phyloP scores from a whole-genome alignment of 2,888 invertebrate species.

The Homarus gammarus region DNA sequence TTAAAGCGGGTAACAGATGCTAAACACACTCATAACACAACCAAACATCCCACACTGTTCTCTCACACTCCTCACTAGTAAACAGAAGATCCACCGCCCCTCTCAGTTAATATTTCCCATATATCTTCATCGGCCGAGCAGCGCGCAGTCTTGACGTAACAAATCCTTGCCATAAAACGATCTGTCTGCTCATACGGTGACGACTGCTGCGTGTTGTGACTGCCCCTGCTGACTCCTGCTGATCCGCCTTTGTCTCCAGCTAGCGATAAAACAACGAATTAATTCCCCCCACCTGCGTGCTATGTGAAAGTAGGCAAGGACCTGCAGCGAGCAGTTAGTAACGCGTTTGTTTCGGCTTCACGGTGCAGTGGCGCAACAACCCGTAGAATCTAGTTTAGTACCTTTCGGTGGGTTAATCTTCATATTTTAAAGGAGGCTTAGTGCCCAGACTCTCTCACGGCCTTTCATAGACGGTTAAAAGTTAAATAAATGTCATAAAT shows the following conservation, averaged over 20 bases:
- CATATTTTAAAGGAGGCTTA: not conserved
- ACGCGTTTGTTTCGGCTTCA: conserved; percentile 10
- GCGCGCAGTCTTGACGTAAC: conserved; percentile 26
- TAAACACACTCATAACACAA: no score
- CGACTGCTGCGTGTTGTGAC: conserved; percentile 60
- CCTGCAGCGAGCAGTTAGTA: conserved; percentile 33
- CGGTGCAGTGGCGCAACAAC: not conserved
- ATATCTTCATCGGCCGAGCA: conserved; percentile 23
- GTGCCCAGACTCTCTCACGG: not conserved
- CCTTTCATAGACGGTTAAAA: conserved; percentile 32
- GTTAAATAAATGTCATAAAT: conserved; percentile 59
- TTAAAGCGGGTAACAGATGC: no score
- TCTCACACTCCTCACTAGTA: no score
- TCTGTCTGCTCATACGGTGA: conserved; percentile 43
- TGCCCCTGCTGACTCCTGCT: conserved; percentile 55
- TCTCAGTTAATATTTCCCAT: no score
- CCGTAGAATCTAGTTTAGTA: not conserved
- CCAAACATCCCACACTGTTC: no score
- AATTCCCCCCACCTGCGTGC: conserved; percentile 53
- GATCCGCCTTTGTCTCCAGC: conserved; percentile 49
- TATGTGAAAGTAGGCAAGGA: conserved; percentile 1
- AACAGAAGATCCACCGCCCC: no score
- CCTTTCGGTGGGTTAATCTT: not conserved
- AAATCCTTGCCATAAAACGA: conserved; percentile 34
- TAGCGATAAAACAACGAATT: conserved; percentile 58